A percentile compares a stretch with the other conserved stretches of the same genome.
Evolutionary conservation across 1,140 invertebrate species (phyloP).

Genomic region (Mycetomoellerius zeteki): DNA sequence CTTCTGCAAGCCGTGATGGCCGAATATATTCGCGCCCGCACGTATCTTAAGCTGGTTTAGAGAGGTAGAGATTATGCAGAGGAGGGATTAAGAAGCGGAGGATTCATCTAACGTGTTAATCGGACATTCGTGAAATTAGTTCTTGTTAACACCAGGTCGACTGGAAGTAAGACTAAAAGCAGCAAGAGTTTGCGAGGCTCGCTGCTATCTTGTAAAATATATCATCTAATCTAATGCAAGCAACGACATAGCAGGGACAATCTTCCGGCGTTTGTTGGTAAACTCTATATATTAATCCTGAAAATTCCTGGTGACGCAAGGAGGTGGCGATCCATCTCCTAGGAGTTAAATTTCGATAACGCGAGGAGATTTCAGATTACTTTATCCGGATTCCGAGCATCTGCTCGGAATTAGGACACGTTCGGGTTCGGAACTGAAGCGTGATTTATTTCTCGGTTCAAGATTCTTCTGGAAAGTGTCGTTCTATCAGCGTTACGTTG

Average conservation of each 20-base stretch:
- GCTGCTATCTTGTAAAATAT: not conserved
- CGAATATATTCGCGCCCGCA: slow-evolving; percentile 42
- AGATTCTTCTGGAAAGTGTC: slow-evolving; percentile 37
- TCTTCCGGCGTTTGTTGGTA: not conserved
- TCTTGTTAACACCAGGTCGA: slow-evolving; percentile 12
- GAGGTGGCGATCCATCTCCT: slow-evolving; percentile 5
- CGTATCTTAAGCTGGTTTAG: slow-evolving; percentile 60
- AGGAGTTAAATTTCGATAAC: slow-evolving; percentile 34
- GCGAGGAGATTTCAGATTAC: slow-evolving; percentile 52
- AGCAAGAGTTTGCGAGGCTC: not conserved
- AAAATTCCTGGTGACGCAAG: not conserved
- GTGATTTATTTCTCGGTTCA: slow-evolving; percentile 59
- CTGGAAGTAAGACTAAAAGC: not conserved
- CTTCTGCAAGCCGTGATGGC: slow-evolving; percentile 56
- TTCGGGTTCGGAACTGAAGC: slow-evolving; percentile 28
- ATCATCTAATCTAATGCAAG: not conserved
- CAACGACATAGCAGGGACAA: not conserved
- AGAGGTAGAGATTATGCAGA: slow-evolving; percentile 24
- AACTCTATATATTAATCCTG: slow-evolving; percentile 26
- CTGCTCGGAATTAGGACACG: slow-evolving; percentile 52
- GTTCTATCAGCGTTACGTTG: not conserved
- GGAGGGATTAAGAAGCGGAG: slow-evolving; percentile 33
- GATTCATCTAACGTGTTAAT: slow-evolving; percentile 37
- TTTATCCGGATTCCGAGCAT: slow-evolving; percentile 44
- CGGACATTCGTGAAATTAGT: slow-evolving; percentile 39